phyloP scores from a whole-genome alignment of 2,797 vertebrate species.

The Spinus olivaceus region DNA sequence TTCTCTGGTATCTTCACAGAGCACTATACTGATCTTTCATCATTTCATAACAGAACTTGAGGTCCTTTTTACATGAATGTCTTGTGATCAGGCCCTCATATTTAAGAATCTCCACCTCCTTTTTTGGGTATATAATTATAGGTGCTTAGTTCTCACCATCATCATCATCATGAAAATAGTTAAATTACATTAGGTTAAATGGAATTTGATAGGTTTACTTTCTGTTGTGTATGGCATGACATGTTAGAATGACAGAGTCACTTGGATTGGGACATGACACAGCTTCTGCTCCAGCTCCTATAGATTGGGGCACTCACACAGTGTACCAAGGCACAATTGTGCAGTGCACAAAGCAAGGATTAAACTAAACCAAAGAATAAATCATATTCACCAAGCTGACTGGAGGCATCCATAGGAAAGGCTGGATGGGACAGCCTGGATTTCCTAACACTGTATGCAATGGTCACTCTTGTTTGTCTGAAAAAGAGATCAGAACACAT shows the following conservation, averaged over 20 bases:
- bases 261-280: background rate
- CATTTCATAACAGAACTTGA: background rate
- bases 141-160: background rate
- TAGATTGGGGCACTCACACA: background rate
- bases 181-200: background rate
- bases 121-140: background rate
- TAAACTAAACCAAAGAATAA: background rate
- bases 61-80: background rate
- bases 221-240: background rate
- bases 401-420: background rate
- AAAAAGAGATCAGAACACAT: background rate
- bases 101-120: background rate
- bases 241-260: background rate
- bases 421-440: background rate
- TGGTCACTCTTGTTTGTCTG: background rate
- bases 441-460: background rate
- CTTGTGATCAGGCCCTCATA: background rate
- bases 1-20: background rate
- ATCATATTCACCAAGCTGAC: background rate
- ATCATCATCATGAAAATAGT: background rate
- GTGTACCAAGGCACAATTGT: background rate
- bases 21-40: background rate
- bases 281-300: background rate
- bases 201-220: background rate
- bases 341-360: background rate